These are phyloP conservation scores for Drosophila paramelanica DNA, from an alignment of 2,888 invertebrate species.

Conservation along the genomic window DNA sequence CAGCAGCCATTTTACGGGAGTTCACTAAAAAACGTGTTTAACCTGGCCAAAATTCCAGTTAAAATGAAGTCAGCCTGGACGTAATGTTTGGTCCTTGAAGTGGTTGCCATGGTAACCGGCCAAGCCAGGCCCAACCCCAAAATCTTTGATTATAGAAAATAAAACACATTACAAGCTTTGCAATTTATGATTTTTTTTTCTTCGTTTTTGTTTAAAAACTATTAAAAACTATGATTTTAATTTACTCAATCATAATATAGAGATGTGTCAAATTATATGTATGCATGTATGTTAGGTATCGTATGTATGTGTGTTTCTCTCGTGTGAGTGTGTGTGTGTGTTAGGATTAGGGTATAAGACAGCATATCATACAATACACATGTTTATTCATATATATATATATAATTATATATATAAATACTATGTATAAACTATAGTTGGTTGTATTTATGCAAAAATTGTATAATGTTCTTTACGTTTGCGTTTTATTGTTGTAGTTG, in stretches of 20 bases:
- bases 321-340: constrained; percentile 41
- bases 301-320: constrained; percentile 35
- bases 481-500: constrained; percentile 58
- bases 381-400: background rate
- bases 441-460: constrained; percentile 41
- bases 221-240: constrained; percentile 84
- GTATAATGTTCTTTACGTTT: constrained; percentile 28
- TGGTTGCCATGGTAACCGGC: constrained; percentile 45
- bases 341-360: constrained; percentile 72
- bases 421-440: constrained; percentile 70
- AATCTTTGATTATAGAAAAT: background rate
- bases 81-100: constrained; percentile 66
- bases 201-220: constrained; percentile 81
- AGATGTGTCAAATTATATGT: constrained; percentile 72
- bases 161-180: constrained; percentile 49
- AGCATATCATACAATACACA: constrained; percentile 78
- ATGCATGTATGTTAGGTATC: constrained; percentile 60
- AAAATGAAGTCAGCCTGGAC: constrained; percentile 42
- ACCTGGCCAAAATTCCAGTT: constrained; percentile 4
- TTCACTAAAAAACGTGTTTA: background rate
- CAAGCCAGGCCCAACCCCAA: constrained; percentile 5
- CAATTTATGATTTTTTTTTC: constrained; percentile 52
- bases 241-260: constrained; percentile 82
- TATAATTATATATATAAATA: constrained; percentile 55
- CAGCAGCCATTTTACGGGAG: constrained; percentile 85